Conservation (phyloP, 2,888 invertebrate genomes). For the Azorinus chamasolen region DNA sequence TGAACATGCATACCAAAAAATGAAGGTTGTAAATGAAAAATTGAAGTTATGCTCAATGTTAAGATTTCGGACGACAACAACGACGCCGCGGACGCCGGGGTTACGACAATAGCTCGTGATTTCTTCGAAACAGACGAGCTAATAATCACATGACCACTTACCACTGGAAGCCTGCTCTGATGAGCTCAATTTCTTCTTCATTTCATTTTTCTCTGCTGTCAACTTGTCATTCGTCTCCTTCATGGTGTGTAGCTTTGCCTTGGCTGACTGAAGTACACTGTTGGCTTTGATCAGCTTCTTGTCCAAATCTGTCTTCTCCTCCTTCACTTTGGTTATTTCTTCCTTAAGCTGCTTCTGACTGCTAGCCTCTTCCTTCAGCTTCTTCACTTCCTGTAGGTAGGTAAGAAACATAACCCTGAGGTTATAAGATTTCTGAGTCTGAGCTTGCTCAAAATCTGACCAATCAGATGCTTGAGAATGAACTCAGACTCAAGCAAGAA, state of each 20-base stretch:
- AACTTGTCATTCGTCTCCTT: slow-evolving; percentile 79
- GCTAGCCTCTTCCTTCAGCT: slow-evolving; percentile 10
- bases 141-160: not conserved
- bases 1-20: too few relatives aligned
- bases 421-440: too few relatives aligned
- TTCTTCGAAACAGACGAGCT: too few relatives aligned
- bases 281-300: slow-evolving; percentile 76
- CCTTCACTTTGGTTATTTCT: slow-evolving; percentile 48
- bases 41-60: too few relatives aligned
- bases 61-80: too few relatives aligned
- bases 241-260: slow-evolving; percentile 77
- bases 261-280: slow-evolving; percentile 73
- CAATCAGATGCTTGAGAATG: too few relatives aligned
- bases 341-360: slow-evolving; percentile 2
- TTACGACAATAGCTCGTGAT: too few relatives aligned
- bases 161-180: slow-evolving; percentile 22
- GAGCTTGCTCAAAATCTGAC: too few relatives aligned
- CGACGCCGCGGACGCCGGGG: too few relatives aligned
- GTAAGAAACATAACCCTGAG: too few relatives aligned
- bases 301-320: slow-evolving; percentile 71
- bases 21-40: too few relatives aligned
- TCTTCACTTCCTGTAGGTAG: not conserved
- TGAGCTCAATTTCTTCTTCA: slow-evolving; percentile 89
- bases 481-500: too few relatives aligned
- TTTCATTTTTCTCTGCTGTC: slow-evolving; percentile 87